These are phyloP conservation scores for Catonia carolina DNA, from an alignment of 2,888 invertebrate genomes.

Conservation along the genomic window DNA sequence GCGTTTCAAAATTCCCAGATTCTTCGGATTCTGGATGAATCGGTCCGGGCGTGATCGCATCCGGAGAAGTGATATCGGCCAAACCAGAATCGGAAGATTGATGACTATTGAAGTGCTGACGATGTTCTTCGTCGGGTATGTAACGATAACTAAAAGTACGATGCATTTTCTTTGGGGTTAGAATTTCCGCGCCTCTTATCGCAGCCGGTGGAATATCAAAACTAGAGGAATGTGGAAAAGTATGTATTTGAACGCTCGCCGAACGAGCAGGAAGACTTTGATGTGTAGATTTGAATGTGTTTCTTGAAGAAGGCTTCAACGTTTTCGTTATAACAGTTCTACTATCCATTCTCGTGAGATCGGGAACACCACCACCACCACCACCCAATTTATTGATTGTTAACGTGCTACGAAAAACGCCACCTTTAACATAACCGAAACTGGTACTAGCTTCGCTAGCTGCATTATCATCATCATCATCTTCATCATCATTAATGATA, in stretches of 20 bases:
- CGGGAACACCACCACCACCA: slow-evolving; percentile 12
- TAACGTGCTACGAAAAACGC: slow-evolving; percentile 19
- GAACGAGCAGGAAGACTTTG: slow-evolving; percentile 19
- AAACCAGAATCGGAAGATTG: slow-evolving; percentile 73
- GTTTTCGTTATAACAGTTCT: slow-evolving; percentile 5
- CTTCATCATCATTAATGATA: slow-evolving; percentile 39
- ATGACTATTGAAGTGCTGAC: slow-evolving; percentile 51
- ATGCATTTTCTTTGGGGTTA: slow-evolving; percentile 3
- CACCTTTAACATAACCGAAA: slow-evolving; percentile 19
- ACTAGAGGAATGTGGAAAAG: slow-evolving; percentile 49
- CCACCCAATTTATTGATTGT: slow-evolving; percentile 17
- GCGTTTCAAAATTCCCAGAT: slow-evolving; percentile 57
- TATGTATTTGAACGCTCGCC: not conserved
- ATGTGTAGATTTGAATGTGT: not conserved
- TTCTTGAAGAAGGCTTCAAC: not conserved
- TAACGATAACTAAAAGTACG: slow-evolving; percentile 20
- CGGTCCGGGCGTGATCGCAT: slow-evolving; percentile 42
- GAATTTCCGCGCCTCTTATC: slow-evolving; percentile 37
- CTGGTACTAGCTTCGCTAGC: slow-evolving; percentile 21
- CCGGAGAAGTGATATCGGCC: slow-evolving; percentile 72
- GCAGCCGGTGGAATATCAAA: slow-evolving; percentile 49
- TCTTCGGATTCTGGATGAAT: slow-evolving; percentile 34
- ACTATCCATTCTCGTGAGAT: slow-evolving; percentile 22
- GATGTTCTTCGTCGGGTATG: slow-evolving; percentile 5
- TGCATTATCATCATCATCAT: slow-evolving; percentile 43